Evolutionary conservation across 2,888 invertebrate species (phyloP).

Genomic region (Cenopis cana): DNA sequence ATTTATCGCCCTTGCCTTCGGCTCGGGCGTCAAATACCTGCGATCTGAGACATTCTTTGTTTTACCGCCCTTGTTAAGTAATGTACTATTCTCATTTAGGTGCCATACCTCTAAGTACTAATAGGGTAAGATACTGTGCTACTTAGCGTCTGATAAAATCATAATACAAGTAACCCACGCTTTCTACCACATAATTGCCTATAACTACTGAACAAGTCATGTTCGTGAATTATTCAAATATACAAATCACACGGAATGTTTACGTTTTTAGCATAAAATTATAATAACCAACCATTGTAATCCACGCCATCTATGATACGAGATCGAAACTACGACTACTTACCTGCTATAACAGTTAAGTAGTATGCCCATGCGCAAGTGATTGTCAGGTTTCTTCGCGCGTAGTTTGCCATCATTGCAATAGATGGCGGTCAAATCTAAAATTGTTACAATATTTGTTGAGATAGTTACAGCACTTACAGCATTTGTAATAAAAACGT

Average conservation of each 20-base stretch:
- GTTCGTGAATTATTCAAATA: slow-evolving; percentile 20
- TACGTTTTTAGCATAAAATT: slow-evolving; percentile 18
- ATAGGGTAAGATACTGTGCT: too few relatives aligned
- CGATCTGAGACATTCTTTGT: too few relatives aligned
- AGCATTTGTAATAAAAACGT: too few relatives aligned
- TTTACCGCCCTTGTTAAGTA: too few relatives aligned
- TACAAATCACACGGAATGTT: slow-evolving; percentile 16
- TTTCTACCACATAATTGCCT: slow-evolving; percentile 6
- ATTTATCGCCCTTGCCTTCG: too few relatives aligned
- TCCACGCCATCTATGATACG: background rate
- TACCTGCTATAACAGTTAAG: background rate
- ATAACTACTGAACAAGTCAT: slow-evolving; percentile 4
- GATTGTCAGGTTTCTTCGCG: background rate
- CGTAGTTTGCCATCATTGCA: background rate
- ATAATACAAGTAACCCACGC: background rate
- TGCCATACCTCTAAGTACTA: too few relatives aligned
- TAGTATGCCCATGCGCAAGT: background rate
- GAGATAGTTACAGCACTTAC: too few relatives aligned
- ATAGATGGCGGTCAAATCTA: slow-evolving; percentile 10
- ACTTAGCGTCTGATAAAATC: background rate
- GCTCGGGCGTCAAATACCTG: too few relatives aligned
- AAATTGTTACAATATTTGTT: background rate
- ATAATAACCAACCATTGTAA: background rate
- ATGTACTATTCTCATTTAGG: too few relatives aligned
- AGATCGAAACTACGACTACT: background rate